Percentiles rank a stretch among this genome's conserved stretches.
These are phyloP conservation scores for Delia radicum DNA, from an alignment of 1,140 invertebrate genomes.

Conservation along the genomic window DNA sequence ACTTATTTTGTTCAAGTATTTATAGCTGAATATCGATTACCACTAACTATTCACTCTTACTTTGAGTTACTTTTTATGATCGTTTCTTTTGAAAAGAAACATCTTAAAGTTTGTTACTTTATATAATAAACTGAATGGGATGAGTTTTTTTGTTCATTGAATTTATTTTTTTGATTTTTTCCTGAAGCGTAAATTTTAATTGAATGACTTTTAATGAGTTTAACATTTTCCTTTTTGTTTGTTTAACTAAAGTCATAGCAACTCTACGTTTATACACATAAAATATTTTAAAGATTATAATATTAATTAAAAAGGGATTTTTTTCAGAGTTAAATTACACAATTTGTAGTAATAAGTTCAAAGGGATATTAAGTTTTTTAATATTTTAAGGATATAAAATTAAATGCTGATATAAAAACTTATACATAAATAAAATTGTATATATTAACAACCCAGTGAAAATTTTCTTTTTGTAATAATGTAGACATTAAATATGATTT, in stretches of 20 bases:
- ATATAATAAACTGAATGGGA: background rate
- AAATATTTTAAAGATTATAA: background rate
- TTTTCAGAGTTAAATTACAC: too few species aligned
- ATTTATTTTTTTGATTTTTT: too few species aligned
- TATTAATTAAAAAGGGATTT: background rate
- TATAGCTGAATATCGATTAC: background rate
- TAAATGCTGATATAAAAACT: too few species aligned
- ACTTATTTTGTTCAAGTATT: background rate
- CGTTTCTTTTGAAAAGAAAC: background rate
- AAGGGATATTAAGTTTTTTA: too few species aligned
- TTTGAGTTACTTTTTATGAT: too few species aligned
- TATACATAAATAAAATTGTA: too few species aligned
- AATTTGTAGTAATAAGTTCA: too few species aligned
- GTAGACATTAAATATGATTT: too few species aligned
- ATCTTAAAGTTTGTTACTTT: background rate
- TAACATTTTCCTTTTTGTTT: background rate
- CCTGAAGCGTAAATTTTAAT: background rate
- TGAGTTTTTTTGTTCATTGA: background rate
- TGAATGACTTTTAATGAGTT: constrained; percentile 4
- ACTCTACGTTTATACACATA: background rate
- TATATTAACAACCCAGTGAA: too few species aligned
- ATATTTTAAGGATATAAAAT: too few species aligned
- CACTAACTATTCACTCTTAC: background rate
- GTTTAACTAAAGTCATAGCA: background rate
- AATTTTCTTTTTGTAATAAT: too few species aligned